Conservation (phyloP, 2,888 invertebrate species). For the Papilio demoleus region DNA sequence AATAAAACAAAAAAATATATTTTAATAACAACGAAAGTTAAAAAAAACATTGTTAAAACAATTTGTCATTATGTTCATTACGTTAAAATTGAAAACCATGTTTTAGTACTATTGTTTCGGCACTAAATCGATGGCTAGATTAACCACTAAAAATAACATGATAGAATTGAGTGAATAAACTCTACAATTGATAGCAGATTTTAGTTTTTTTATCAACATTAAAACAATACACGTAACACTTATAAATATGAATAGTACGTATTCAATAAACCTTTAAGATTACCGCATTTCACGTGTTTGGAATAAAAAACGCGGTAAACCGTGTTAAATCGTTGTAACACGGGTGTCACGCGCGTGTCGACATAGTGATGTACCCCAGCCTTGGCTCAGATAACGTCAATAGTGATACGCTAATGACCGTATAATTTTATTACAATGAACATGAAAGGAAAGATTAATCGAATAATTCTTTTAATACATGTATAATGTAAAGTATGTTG, state of each 20-base stretch:
- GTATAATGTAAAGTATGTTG: background rate
- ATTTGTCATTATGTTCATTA: too few species aligned
- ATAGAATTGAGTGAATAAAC: background rate
- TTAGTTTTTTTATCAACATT: background rate
- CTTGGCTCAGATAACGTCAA: constrained; percentile 48
- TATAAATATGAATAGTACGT: background rate
- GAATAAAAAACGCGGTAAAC: constrained; percentile 40
- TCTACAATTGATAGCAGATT: background rate
- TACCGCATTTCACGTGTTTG: constrained; percentile 39
- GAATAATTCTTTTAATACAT: background rate
- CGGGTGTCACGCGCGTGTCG: constrained; percentile 44
- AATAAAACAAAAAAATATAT: too few species aligned
- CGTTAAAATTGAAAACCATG: too few species aligned
- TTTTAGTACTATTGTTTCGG: too few species aligned
- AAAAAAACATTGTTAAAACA: too few species aligned
- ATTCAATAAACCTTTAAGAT: constrained; percentile 33
- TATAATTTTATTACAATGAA: constrained; percentile 9
- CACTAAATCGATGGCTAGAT: too few species aligned
- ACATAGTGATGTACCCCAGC: constrained; percentile 44
- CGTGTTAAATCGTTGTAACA: constrained; percentile 41
- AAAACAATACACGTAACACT: constrained; percentile 9
- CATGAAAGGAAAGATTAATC: constrained; percentile 10
- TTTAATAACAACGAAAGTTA: too few species aligned
- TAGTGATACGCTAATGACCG: constrained; percentile 37
- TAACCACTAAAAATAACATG: too few species aligned